Base-by-base conservation (phyloP, 2,888 invertebrate genomes). In the Hyalella azteca region DNA sequence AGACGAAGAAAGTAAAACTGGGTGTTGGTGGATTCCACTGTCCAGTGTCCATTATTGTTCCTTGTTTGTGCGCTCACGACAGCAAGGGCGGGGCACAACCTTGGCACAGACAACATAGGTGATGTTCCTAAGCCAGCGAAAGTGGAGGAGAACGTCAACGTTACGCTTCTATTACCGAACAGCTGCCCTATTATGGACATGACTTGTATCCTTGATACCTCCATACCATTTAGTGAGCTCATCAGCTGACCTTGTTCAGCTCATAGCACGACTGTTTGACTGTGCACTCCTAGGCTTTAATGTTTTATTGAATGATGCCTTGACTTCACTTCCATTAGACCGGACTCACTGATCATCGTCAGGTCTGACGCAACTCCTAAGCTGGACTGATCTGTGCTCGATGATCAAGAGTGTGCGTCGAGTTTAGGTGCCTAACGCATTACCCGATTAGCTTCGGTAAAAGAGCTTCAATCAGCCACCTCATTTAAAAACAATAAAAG, bases 91-190 rank as follows among this genome's bases (percentile, higher is more conserved):
- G 66, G 66, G 66, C 66, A 66, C 29, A 66, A 66, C 66, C 66
- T 66, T 66, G 66, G 66, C 66, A 66, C 66, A 66, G 66, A 36
- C 66, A 66, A 66, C 66, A 66, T 66, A 36, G 66, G 39, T 32
- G 36, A 66, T 66, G 66, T 66, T 66, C 66, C 36, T 66, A 66
- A 66, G 66, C 66, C 66, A 66, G 66, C 66, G 66, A 66, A 66
- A 66, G 66, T 66, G 66, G 66, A 32, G 66, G 66, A 32, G 66
- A 66, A 66, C 66, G 66, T 66, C 66, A 66, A 66, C 66, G 66
- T 66, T 66, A 66, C 66, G 66, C 66, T 66, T 66, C 66, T 66
- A 66, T 66, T 66, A 66, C 66, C 66, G 66, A 32, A 66, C 66
- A 66, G 66, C 66, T 66, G 66, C 66, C 66, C 66, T 66, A 32